Conservation (phyloP, 2,797 vertebrate species). For the Chelonia mydas region DNA sequence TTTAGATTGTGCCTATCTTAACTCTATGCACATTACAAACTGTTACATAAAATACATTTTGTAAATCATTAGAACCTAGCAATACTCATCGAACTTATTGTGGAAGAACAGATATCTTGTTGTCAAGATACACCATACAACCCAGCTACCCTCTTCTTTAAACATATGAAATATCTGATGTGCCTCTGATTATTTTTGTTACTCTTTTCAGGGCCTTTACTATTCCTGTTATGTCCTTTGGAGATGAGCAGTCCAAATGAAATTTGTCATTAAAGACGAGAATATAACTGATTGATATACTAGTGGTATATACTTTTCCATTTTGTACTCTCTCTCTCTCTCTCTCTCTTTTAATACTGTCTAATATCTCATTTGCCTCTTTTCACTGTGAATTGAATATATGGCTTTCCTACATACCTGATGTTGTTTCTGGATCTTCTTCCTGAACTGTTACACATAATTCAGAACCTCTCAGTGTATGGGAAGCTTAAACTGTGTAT, state of each 20-base stretch:
- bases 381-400: not conserved
- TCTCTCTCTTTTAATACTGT: accelerated
- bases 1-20: not conserved
- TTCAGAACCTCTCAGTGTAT: not conserved
- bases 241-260: not conserved
- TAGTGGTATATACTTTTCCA: not conserved
- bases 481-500: not conserved
- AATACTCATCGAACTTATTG: not conserved
- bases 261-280: not conserved
- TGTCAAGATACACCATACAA: not conserved
- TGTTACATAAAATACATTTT: not conserved
- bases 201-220: not conserved
- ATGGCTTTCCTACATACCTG: not conserved
- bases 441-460: not conserved
- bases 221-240: not conserved
- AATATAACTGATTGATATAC: not conserved
- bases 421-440: not conserved
- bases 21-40: not conserved
- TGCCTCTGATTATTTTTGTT: not conserved
- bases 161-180: not conserved
- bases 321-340: no score
- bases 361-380: not conserved
- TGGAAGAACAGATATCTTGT: not conserved
- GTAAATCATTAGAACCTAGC: not conserved
- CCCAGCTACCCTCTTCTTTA: not conserved